A percentile compares a stretch with the other conserved stretches of the same genome.
Evolutionary conservation across 2,888 invertebrate species (phyloP).

Genomic region (Drosophila neutralis): DNA sequence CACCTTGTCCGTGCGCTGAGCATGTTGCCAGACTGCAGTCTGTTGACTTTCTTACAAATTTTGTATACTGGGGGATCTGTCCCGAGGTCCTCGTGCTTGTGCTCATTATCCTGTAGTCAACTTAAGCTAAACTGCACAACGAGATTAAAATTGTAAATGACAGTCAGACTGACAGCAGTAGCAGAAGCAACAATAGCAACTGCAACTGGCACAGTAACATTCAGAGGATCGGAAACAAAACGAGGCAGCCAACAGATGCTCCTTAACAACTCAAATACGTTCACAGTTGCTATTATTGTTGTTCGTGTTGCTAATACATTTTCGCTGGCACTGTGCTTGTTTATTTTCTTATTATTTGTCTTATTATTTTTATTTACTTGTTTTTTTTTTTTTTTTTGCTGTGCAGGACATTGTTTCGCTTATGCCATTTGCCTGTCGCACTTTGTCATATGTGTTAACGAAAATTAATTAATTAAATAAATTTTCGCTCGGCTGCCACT

Average conservation of each 20-base stretch:
- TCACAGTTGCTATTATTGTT: slow-evolving; percentile 7
- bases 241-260: slow-evolving; percentile 43
- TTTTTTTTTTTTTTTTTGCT: slow-evolving; percentile 6
- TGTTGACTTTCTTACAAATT: neutral
- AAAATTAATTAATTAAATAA: slow-evolving; percentile 78
- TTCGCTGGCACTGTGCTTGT: neutral
- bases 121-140: slow-evolving; percentile 77
- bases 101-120: slow-evolving; percentile 69
- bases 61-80: neutral
- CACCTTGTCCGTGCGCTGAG: neutral
- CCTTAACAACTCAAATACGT: slow-evolving; percentile 40
- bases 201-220: slow-evolving; percentile 9
- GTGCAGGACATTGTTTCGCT: slow-evolving; percentile 35
- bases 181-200: slow-evolving; percentile 4
- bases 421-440: slow-evolving; percentile 43
- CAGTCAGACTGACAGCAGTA: slow-evolving; percentile 64
- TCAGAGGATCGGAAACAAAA: slow-evolving; percentile 2
- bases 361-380: neutral
- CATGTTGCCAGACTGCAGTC: slow-evolving; percentile 23
- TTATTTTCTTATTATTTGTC: slow-evolving; percentile 4
- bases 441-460: slow-evolving; percentile 69
- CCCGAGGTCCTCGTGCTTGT: slow-evolving; percentile 24
- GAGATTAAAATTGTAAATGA: slow-evolving; percentile 81
- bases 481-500: slow-evolving; percentile 65
- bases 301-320: slow-evolving; percentile 11